phyloP scores from a whole-genome alignment of 2,888 invertebrate genomes.

The Sphaerophoria taeniata region DNA sequence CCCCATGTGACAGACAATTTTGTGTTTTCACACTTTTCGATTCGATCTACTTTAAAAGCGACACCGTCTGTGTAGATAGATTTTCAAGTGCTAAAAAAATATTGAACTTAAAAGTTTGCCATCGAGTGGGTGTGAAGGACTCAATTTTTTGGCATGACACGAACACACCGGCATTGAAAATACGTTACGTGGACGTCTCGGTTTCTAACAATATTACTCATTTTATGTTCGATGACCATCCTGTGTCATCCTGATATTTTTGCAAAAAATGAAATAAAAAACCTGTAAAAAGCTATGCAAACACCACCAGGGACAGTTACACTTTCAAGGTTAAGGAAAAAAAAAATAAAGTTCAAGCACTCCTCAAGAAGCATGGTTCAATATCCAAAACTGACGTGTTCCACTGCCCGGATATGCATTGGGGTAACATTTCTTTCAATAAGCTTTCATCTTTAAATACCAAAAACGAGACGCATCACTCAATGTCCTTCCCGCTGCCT shows the following conservation, averaged over 20 bases:
- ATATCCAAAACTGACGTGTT: constrained; percentile 64
- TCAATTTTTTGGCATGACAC: constrained; percentile 72
- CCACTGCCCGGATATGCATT: constrained; percentile 51
- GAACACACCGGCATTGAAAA: constrained; percentile 64
- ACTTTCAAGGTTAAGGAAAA: constrained; percentile 19
- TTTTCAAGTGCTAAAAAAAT: constrained; percentile 72
- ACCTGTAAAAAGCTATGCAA: constrained; percentile 70
- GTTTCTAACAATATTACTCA: constrained; percentile 11
- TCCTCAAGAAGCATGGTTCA: constrained; percentile 42
- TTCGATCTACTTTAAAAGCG: constrained; percentile 48
- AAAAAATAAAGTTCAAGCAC: constrained; percentile 50
- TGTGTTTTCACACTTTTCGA: constrained; percentile 43
- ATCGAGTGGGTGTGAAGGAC: constrained; percentile 56
- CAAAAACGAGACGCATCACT: constrained; percentile 64
- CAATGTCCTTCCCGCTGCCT: constrained; percentile 60
- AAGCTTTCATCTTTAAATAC: constrained; percentile 55
- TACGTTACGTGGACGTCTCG: constrained; percentile 44
- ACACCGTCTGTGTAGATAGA: constrained; percentile 59
- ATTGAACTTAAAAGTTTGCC: constrained; percentile 70
- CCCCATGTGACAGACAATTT: constrained; percentile 38
- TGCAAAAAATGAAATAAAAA: constrained; percentile 56
- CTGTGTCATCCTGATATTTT: constrained; percentile 54
- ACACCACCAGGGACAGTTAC: constrained; percentile 66
- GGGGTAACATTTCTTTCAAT: constrained; percentile 48
- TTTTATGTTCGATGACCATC: constrained; percentile 56